Percentiles rank a stretch among this genome's conserved stretches.
phyloP scores from a whole-genome alignment of 1,140 invertebrate genomes.

The Eriocheir sinensis region DNA sequence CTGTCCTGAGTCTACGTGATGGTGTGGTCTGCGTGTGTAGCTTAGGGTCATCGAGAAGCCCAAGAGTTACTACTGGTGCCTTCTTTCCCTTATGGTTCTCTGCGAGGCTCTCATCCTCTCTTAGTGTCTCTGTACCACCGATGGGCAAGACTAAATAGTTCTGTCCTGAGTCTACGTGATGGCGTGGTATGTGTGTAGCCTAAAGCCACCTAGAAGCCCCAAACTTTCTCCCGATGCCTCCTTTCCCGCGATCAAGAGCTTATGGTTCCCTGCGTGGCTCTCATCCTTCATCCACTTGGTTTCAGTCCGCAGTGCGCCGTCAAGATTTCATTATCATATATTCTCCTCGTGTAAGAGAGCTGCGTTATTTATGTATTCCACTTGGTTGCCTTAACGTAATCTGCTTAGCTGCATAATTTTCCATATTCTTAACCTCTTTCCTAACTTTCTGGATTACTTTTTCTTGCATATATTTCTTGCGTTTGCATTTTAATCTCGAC shows the following conservation, averaged over 20 bases:
- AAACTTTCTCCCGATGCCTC: background rate
- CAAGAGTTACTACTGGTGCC: no score
- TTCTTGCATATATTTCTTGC: no score
- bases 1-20: no score
- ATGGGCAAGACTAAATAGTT: no score
- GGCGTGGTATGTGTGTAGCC: no score
- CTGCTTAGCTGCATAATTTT: slow-evolving; percentile 16
- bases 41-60: no score
- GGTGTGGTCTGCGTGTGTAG: no score
- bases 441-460: background rate
- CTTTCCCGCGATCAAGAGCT: background rate
- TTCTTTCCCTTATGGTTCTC: no score
- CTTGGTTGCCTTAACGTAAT: background rate
- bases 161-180: no score
- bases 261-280: background rate
- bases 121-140: no score
- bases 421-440: background rate
- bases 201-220: no score
- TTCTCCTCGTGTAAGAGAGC: background rate
- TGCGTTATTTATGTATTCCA: slow-evolving; percentile 5
- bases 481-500: background rate
- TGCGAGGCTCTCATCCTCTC: no score
- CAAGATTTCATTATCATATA: slow-evolving; percentile 23
- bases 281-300: background rate
- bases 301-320: background rate